Conservation (phyloP, 2,888 invertebrate species). For the Dascillus cervinus region DNA sequence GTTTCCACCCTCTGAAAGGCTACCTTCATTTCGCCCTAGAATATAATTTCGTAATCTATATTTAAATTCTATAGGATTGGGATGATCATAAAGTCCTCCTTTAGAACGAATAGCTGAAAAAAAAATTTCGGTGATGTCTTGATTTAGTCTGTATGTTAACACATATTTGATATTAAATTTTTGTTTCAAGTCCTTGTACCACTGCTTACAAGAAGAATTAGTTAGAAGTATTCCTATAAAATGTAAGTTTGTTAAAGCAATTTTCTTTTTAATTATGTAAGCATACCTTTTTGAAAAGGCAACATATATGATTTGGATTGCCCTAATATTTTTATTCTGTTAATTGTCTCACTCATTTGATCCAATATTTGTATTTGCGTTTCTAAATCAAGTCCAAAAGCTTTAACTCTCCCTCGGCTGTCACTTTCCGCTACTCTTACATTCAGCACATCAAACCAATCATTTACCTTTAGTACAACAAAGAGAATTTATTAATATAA, state of each 20-base stretch:
- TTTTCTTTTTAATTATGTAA: too few relatives aligned
- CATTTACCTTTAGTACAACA: conserved; percentile 8
- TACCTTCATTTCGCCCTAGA: conserved; percentile 12
- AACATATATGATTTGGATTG: too few relatives aligned
- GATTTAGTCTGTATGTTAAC: too few relatives aligned
- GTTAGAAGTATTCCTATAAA: too few relatives aligned
- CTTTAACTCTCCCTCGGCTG: conserved; percentile 9
- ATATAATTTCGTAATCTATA: too few relatives aligned
- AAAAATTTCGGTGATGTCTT: too few relatives aligned
- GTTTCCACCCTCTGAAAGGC: too few relatives aligned
- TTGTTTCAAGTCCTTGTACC: conserved; percentile 8
- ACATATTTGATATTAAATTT: too few relatives aligned
- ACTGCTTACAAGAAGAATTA: conserved; percentile 1
- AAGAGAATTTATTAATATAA: neutral
- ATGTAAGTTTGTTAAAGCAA: too few relatives aligned
- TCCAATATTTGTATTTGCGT: conserved; percentile 10
- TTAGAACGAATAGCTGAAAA: too few relatives aligned
- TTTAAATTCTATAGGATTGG: conserved; percentile 6
- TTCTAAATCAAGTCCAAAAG: conserved; percentile 11
- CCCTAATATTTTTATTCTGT: conserved; percentile 7
- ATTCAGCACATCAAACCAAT: conserved; percentile 20
- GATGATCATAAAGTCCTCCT: conserved; percentile 4
- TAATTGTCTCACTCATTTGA: conserved; percentile 7
- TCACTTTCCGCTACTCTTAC: conserved; percentile 9
- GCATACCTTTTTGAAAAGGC: too few relatives aligned